Conservation (phyloP, 1,140 invertebrate genomes). For the Acromyrmex echinatior region DNA sequence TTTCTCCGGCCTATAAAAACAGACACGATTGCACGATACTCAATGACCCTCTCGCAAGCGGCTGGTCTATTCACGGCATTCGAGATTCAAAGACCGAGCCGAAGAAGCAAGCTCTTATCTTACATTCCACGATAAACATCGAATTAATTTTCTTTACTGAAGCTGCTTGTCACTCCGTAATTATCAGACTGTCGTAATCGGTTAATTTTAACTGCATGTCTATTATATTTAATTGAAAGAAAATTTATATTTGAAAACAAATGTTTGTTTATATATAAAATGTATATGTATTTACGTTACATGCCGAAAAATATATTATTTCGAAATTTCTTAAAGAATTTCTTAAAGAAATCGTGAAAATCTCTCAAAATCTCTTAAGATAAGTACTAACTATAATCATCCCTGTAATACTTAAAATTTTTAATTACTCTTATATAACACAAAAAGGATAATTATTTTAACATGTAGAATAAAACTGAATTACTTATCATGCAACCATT, state of each 20-base stretch:
- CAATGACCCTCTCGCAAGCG: constrained; percentile 16
- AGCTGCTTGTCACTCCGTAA: not conserved
- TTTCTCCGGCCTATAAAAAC: constrained; percentile 59
- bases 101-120: constrained; percentile 6
- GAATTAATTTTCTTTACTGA: not conserved
- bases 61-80: constrained; percentile 28
- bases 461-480: not conserved
- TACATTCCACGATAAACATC: not conserved
- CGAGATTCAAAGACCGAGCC: not conserved
- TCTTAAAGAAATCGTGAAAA: not conserved
- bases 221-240: not conserved
- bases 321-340: not conserved
- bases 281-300: not conserved
- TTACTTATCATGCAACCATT: not conserved
- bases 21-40: constrained; percentile 23
- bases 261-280: not conserved
- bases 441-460: not conserved
- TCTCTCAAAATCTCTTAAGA: not conserved
- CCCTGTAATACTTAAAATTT: not conserved
- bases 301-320: not conserved
- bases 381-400: not conserved
- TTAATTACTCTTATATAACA: not conserved
- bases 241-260: not conserved
- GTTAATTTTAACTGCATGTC: not conserved
- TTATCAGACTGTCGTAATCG: not conserved